Evolutionary conservation across 2,888 invertebrate genomes (phyloP).

Genomic region (Troides aeacus): DNA sequence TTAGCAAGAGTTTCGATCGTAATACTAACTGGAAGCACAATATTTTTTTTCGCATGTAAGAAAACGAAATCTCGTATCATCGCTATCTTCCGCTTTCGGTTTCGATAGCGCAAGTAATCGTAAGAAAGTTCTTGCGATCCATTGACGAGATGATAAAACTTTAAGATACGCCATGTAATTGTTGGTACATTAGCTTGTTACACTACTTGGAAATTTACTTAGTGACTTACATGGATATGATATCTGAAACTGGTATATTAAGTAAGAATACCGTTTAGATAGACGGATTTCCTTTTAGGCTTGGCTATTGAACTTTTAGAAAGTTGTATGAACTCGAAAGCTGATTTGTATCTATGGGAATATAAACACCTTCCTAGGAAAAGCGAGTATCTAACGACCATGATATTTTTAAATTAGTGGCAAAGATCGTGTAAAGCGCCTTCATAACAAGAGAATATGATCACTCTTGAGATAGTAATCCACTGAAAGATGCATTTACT

Average conservation of each 20-base stretch:
- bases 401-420: not conserved
- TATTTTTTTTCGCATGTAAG: constrained; percentile 9
- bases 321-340: constrained; percentile 12
- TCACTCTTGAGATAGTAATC: too few species aligned
- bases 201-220: constrained; percentile 3
- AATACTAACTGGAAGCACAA: constrained; percentile 8
- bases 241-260: not conserved
- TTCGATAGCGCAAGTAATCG: constrained; percentile 25
- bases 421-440: constrained; percentile 5
- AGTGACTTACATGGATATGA: constrained; percentile 11
- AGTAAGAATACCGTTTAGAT: constrained; percentile 5
- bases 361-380: constrained; percentile 2
- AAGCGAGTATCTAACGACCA: not conserved
- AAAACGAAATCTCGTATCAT: constrained; percentile 19
- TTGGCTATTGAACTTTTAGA: constrained; percentile 25
- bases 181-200: constrained; percentile 10
- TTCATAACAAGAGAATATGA: too few species aligned
- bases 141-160: constrained; percentile 19
- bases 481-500: too few species aligned
- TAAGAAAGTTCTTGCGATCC: constrained; percentile 20
- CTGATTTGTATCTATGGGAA: not conserved
- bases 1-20: not conserved
- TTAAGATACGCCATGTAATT: constrained; percentile 16
- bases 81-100: constrained; percentile 22
- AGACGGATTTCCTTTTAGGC: constrained; percentile 22